Base-by-base conservation (phyloP, 2,113 vertebrate species). In the Leucosticte australis region DNA sequence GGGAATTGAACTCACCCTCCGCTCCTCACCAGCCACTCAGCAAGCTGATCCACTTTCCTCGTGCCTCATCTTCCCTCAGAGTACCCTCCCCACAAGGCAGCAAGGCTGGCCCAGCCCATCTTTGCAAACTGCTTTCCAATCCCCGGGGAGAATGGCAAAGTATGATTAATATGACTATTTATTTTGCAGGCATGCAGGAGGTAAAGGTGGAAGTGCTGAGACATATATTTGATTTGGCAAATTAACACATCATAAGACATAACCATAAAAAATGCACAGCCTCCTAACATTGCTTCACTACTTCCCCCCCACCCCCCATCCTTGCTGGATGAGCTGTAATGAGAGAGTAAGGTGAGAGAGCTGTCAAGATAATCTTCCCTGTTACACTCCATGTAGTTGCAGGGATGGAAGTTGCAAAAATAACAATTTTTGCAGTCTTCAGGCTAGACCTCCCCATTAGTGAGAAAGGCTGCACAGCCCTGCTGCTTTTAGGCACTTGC, bases 161-260 rank as follows among this genome's bases (percentile, higher is more conserved):
- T 87, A 70, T 94, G 93, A 93, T 91, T 93, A 95, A 94, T 89
- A 87, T 11, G 82, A 93, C 95, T 94, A 91, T 97, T 96, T 96
- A 95, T 97, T 96, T 96, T 97, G 79, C 85, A 94, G 92, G 79
- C 75, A 64, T 77, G 92, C 81, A 5, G 94, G 87, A 93, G 68
- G 90, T 91, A 95, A 90, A 90, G 89, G 95, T 95, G 94, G 92
- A 94, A 96, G 92, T 84, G 81, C 82, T 73, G 91, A 95, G 92
- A 88, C 86, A 59, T 97, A 91, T 89, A 96, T 95, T 95, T 94
- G 92, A 92, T 95, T 95, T 95, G 96, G 95, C 96, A 96, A 96
- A 97, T 97, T 97, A 97, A 92, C 93, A 96, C 95, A 96, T 97
- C 95, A 94, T 92, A 93, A 93, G 90, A 95, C 91, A 92, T 95